Conservation (phyloP, 2,888 invertebrate species). For the Diloba caeruleocephala region DNA sequence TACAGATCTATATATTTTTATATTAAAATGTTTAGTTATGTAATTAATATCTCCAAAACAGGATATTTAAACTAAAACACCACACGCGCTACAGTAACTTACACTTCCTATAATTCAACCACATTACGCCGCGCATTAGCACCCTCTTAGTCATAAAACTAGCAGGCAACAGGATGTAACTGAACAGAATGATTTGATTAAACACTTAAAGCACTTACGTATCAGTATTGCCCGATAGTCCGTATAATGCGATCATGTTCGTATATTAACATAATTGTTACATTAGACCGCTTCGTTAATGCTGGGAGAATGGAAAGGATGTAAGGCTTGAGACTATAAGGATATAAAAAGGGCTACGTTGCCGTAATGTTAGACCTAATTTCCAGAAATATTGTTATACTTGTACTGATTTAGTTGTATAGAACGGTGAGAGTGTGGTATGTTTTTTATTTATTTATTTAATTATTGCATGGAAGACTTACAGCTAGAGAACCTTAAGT, state of each 20-base stretch:
- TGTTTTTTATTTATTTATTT: no score
- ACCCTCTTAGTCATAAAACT: conserved; percentile 21
- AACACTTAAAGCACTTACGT: conserved; percentile 52
- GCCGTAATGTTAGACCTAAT: neutral
- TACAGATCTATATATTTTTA: no score
- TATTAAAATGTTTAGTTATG: no score
- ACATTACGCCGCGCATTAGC: neutral
- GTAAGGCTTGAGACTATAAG: conserved; percentile 6
- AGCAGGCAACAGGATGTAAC: neutral
- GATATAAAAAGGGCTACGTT: conserved; percentile 1
- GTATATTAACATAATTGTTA: conserved; percentile 39
- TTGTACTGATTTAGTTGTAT: no score
- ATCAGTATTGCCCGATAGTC: conserved; percentile 40
- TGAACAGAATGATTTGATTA: conserved; percentile 59
- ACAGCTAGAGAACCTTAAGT: no score
- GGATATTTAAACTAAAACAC: neutral
- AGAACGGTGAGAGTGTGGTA: no score
- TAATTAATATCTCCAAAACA: no score
- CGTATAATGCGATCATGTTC: conserved; percentile 42
- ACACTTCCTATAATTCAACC: neutral
- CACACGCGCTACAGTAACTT: neutral
- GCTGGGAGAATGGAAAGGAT: neutral
- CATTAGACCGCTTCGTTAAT: conserved; percentile 14
- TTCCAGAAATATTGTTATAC: no score
- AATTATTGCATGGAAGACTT: no score